Evolutionary conservation across 2,888 invertebrate genomes (phyloP).

Genomic region (Agonopterix alstromeriana): DNA sequence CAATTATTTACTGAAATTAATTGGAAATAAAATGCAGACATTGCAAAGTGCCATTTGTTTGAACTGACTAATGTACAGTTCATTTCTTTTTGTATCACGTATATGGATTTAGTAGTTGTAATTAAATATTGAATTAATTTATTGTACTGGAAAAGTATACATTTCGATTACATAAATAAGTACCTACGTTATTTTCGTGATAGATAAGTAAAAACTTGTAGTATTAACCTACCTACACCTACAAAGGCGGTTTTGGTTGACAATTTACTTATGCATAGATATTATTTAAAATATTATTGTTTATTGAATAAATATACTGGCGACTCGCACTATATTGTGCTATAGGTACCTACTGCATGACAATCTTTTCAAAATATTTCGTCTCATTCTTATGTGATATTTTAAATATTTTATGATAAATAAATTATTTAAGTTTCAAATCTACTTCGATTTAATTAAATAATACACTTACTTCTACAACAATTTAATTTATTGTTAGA

Average conservation of each 20-base stretch:
- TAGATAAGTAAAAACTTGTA: conserved; percentile 65
- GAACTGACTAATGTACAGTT: conserved; percentile 18
- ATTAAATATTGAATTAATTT: conserved; percentile 45
- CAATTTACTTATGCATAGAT: conserved; percentile 25
- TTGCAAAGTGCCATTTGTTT: conserved; percentile 69
- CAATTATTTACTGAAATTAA: conserved; percentile 30
- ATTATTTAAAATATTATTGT: conserved; percentile 21
- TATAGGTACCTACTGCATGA: conserved; percentile 36
- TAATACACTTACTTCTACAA: too few species aligned
- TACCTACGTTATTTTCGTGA: conserved; percentile 70
- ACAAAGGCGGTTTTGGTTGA: conserved; percentile 57
- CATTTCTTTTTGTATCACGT: conserved; percentile 38
- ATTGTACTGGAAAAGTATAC: conserved; percentile 53
- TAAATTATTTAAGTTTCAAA: not conserved
- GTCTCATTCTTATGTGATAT: too few species aligned
- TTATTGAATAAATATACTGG: conserved; percentile 36
- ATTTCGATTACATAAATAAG: conserved; percentile 62
- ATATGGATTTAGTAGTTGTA: conserved; percentile 47
- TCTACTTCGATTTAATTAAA: too few species aligned
- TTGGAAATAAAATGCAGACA: conserved; percentile 60
- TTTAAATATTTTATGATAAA: too few species aligned
- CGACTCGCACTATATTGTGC: conserved; percentile 32
- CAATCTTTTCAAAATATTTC: conserved; percentile 24
- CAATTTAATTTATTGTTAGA: too few species aligned
- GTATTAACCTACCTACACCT: conserved; percentile 48